Conservation (phyloP, 1,140 invertebrate genomes). For the Wasmannia auropunctata region DNA sequence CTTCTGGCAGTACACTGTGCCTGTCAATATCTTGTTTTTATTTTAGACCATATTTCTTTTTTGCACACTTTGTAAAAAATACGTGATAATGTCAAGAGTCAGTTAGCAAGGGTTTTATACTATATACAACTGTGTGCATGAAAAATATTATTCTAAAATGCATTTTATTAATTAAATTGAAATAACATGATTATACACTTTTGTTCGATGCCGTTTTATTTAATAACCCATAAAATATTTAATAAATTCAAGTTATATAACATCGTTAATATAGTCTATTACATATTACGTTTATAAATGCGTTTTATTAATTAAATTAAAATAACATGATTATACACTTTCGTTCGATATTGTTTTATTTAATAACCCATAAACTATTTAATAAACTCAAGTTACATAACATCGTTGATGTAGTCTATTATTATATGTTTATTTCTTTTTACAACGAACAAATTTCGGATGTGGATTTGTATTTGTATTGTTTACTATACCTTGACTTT, state of each 20-base stretch:
- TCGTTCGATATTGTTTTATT: not conserved
- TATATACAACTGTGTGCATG: not conserved
- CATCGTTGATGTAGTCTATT: not conserved
- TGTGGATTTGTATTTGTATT: not conserved
- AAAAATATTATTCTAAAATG: not conserved
- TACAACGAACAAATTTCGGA: not conserved
- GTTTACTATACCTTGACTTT: not conserved
- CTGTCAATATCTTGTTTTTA: slow-evolving; percentile 9
- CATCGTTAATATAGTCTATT: not conserved
- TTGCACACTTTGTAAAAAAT: slow-evolving; percentile 12
- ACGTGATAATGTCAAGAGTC: slow-evolving; percentile 20
- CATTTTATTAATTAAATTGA: slow-evolving; percentile 30
- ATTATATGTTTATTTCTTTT: not conserved
- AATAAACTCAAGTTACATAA: no score
- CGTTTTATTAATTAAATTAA: slow-evolving; percentile 27
- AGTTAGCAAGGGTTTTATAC: not conserved
- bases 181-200: not conserved
- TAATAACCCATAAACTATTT: not conserved
- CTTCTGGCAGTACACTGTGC: not conserved
- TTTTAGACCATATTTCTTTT: slow-evolving; percentile 20
- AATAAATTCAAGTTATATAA: no score
- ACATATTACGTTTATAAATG: no score
- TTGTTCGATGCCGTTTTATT: not conserved
- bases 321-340: not conserved
- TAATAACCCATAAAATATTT: not conserved